phyloP scores from a whole-genome alignment of 1,140 invertebrate species.

The Akabosia matsudoensis region DNA sequence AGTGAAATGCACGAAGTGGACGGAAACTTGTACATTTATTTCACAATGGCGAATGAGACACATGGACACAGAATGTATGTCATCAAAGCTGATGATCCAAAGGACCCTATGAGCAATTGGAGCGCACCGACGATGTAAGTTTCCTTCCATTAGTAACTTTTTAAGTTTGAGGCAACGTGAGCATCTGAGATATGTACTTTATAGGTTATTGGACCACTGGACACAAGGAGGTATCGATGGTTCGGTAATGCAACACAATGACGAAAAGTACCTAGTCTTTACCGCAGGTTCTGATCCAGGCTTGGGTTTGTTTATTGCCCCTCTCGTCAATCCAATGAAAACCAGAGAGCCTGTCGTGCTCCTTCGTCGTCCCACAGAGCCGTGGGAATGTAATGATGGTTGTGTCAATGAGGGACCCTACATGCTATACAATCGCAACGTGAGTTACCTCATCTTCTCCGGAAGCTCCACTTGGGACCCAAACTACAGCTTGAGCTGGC shows the following conservation, averaged over 20 bases:
- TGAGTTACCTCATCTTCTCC: constrained; percentile 15
- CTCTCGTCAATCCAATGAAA: constrained; percentile 25
- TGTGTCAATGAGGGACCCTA: constrained; percentile 25
- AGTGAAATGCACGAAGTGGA: constrained; percentile 33
- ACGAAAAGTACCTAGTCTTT: constrained; percentile 29
- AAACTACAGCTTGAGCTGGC: constrained; percentile 14
- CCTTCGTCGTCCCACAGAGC: constrained; percentile 25
- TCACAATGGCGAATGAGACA: constrained; percentile 29
- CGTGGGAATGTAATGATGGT: constrained; percentile 30
- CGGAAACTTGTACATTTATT: constrained; percentile 42
- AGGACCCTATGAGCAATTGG: constrained; percentile 34
- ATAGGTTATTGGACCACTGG: constrained; percentile 3
- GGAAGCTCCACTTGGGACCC: constrained; percentile 27
- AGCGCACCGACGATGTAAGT: background rate
- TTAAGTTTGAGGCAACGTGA: no score
- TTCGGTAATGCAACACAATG: constrained; percentile 11
- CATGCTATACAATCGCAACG: constrained; percentile 16
- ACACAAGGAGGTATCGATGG: constrained; percentile 28
- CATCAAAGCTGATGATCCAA: constrained; percentile 32
- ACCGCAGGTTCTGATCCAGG: background rate
- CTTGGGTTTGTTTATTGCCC: constrained; percentile 37
- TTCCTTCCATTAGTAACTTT: no score
- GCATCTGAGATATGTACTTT: no score
- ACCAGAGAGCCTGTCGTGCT: constrained; percentile 8
- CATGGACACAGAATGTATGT: constrained; percentile 38